A percentile compares a stretch with the other conserved stretches of the same genome.
phyloP scores from a whole-genome alignment of 2,113 vertebrate genomes.

The Corythoichthys intestinalis region DNA sequence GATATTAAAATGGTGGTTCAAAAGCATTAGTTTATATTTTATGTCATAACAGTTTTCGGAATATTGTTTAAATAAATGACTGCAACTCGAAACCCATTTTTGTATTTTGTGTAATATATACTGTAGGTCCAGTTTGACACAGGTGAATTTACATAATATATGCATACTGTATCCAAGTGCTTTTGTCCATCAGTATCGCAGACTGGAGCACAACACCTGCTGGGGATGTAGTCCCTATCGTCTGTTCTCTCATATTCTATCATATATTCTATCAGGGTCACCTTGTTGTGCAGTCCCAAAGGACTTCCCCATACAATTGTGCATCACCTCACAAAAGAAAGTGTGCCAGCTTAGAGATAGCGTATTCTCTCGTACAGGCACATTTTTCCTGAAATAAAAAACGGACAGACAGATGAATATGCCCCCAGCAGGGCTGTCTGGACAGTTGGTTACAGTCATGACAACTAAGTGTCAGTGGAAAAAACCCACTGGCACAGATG shows the following conservation, averaged over 20 bases:
- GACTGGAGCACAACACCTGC: constrained; percentile 56
- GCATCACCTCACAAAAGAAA: constrained; percentile 12
- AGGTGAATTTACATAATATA: constrained; percentile 55
- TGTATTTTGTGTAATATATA: not conserved
- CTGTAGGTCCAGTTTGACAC: not conserved
- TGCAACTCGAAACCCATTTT: not conserved
- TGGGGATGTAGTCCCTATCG: constrained; percentile 36
- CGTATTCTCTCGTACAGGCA: constrained; percentile 21
- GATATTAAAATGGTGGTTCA: not conserved
- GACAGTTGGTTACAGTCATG: constrained; percentile 39
- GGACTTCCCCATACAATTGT: constrained; percentile 32
- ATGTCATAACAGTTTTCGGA: not conserved
- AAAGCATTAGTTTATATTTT: not conserved
- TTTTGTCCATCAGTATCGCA: constrained; percentile 53
- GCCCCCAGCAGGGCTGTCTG: constrained; percentile 35
- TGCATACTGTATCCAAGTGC: constrained; percentile 24
- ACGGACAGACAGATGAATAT: constrained; percentile 39
- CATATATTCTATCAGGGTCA: constrained; percentile 61
- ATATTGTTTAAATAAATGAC: not conserved
- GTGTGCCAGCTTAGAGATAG: constrained; percentile 8
- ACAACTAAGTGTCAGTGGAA: constrained; percentile 59
- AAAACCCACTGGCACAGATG: constrained; percentile 51
- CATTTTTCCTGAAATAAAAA: constrained; percentile 44
- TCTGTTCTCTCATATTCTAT: constrained; percentile 38
- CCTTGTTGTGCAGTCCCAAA: constrained; percentile 48